Base-by-base conservation (phyloP, 2,797 vertebrate genomes). In the Dicrostonyx torquatus region DNA sequence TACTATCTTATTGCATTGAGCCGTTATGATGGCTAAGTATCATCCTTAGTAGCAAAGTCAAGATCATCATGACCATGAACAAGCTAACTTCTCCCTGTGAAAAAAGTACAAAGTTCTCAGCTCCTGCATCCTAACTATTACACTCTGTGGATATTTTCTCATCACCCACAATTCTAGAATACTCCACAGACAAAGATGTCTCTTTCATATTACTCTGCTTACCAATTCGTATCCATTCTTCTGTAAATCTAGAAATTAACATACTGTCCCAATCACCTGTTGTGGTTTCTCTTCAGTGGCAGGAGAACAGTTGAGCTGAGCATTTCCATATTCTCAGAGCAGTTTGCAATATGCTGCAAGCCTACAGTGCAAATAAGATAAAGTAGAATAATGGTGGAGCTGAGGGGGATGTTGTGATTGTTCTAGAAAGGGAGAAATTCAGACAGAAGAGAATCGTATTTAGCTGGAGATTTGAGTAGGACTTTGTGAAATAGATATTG, bases 191-290 rank as follows among this genome's bases (percentile, higher is more conserved):
- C 14, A 79, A 70, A 60, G 31, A 12, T 4, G 1, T 83, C n/a
- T 64, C 50, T 87, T 86, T 94, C n/a, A 87, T 34, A 80, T 55
- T 76, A 87, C 7, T 87, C 55, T 93, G 20, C 79, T 84, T 84
- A 83, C 48, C 79, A 24, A 60, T 91, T 37, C 77, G 4, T 7
- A 73, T 89, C 22, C 85, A 45, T 92, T 94, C 15, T 75, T 87
- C 64, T 89, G 4, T 5, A 72, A 45, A 77, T 94, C 45, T 43
- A 55, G 37, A 84, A 85, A 91, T 31, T 90, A 26, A 79, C 6
- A 73, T 88, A 62, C 60, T 45, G 17, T 50, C 40, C 10, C 31
- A 24, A 87, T 77, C 4, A 8, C 2, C n/a, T 87, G 26, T 82
- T 62, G 26, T 89, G 68, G 77, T 10, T 84, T 15, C 2, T 89